These are phyloP conservation scores for Coilia nasus DNA, from an alignment of 2,797 vertebrate genomes.

Conservation along the genomic window DNA sequence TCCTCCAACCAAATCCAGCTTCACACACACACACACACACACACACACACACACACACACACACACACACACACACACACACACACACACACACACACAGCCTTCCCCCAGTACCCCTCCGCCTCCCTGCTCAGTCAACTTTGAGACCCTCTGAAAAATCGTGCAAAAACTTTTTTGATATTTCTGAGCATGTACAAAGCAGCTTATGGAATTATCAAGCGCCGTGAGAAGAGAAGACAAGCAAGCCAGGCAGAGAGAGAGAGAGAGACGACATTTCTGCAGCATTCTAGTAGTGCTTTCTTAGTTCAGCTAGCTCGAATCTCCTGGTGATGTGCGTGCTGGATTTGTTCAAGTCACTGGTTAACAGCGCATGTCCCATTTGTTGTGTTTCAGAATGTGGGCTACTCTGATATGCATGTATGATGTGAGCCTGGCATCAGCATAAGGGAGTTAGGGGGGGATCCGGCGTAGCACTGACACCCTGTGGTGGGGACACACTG, in stretches of 20 bases:
- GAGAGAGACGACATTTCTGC: neutral
- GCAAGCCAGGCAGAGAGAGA: neutral
- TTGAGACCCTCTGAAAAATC: slow-evolving; percentile 36
- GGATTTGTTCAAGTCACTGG: slow-evolving; percentile 82
- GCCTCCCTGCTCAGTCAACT: slow-evolving; percentile 23
- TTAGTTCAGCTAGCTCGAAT: slow-evolving; percentile 61
- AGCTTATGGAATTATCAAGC: slow-evolving; percentile 76
- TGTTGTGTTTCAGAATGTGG: slow-evolving; percentile 59
- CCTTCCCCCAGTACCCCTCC: neutral
- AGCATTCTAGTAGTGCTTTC: slow-evolving; percentile 40
- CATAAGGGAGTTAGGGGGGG: slow-evolving; percentile 31
- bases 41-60: neutral
- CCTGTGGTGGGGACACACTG: slow-evolving; percentile 50
- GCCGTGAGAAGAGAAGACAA: slow-evolving; percentile 32
- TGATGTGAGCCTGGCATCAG: slow-evolving; percentile 34
- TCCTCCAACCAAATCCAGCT: neutral
- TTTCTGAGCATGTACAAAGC: slow-evolving; percentile 72
- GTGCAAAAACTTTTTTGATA: slow-evolving; percentile 70
- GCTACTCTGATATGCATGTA: slow-evolving; percentile 63
- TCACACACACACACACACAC: slow-evolving; percentile 5
- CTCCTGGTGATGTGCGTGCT: slow-evolving; percentile 66
- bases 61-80: slow-evolving; percentile 13
- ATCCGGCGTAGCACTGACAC: slow-evolving; percentile 50
- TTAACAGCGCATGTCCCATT: slow-evolving; percentile 78
- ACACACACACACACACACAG: slow-evolving; percentile 10